phyloP scores from a whole-genome alignment of 2,888 invertebrate species.

The Allacma fusca region DNA sequence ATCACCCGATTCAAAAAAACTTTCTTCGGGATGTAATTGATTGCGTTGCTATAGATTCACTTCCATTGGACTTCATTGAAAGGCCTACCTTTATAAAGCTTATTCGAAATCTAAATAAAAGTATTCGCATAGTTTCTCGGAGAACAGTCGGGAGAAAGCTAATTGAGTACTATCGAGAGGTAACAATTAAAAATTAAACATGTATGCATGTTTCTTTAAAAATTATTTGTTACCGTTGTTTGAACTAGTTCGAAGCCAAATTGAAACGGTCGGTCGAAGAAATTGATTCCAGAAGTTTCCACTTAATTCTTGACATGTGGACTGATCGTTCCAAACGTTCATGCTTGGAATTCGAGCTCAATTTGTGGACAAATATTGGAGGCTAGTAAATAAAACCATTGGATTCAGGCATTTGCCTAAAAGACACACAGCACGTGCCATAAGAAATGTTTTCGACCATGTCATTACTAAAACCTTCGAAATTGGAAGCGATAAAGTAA shows the following conservation, averaged over 20 bases:
- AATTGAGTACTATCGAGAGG: background rate
- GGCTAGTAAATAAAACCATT: background rate
- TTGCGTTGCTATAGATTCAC: background rate
- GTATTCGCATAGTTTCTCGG: background rate
- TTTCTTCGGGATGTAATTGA: background rate
- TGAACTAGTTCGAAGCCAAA: background rate
- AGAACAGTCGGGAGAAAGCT: background rate
- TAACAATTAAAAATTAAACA: background rate
- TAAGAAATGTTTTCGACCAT: background rate
- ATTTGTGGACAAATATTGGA: background rate
- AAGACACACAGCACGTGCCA: background rate
- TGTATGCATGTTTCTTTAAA: too few species aligned
- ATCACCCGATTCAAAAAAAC: background rate
- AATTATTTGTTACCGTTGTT: background rate
- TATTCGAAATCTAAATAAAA: background rate
- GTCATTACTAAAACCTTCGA: background rate
- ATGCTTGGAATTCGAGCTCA: conserved; percentile 19
- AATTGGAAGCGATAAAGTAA: background rate
- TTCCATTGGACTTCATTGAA: background rate
- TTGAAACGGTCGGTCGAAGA: background rate
- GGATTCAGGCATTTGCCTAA: conserved; percentile 20
- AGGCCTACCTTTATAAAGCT: conserved; percentile 5
- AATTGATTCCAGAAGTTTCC: background rate
- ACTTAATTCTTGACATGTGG: conserved; percentile 17
- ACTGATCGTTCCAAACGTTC: background rate